phyloP scores from a whole-genome alignment of 2,888 invertebrate genomes.

The Megalurothrips usitatus region DNA sequence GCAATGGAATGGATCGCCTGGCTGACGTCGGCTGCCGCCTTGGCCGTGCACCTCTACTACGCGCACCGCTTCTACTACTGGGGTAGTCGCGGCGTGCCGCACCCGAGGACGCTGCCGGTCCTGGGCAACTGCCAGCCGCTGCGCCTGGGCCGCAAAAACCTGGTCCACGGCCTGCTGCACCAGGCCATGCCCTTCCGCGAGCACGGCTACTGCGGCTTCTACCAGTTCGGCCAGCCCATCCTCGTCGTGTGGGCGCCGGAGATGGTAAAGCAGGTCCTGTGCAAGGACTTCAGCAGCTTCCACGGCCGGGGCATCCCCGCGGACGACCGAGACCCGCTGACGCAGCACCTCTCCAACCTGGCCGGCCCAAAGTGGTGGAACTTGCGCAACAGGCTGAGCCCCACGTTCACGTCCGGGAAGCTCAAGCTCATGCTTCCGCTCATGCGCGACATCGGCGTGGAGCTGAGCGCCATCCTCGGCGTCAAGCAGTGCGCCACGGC shows the following conservation, averaged over 20 bases:
- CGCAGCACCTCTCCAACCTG: conserved; percentile 47
- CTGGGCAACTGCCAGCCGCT: not conserved
- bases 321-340: conserved; percentile 45
- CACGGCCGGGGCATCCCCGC: conserved; percentile 48
- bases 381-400: conserved; percentile 51
- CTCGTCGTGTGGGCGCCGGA: conserved; percentile 49
- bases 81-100: not conserved
- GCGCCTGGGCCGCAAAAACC: not conserved
- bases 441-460: conserved; percentile 46
- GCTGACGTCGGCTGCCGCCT: not conserved
- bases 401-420: too few relatives aligned
- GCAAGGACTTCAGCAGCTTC: conserved; percentile 51
- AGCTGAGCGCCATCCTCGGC: conserved; percentile 39
- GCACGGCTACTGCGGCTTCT: conserved; percentile 45
- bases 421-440: conserved; percentile 52
- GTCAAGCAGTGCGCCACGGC: conserved; percentile 27
- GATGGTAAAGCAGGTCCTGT: conserved; percentile 48
- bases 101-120: not conserved
- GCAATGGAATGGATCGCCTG: not conserved
- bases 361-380: conserved; percentile 53
- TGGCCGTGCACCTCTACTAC: not conserved
- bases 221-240: conserved; percentile 49
- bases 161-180: not conserved
- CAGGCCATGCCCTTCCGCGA: not conserved
- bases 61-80: not conserved